Percentiles rank a stretch among this genome's conserved stretches.
Evolutionary conservation across 2,888 invertebrate species (phyloP).

Genomic region (Bhutanitis thaidina): DNA sequence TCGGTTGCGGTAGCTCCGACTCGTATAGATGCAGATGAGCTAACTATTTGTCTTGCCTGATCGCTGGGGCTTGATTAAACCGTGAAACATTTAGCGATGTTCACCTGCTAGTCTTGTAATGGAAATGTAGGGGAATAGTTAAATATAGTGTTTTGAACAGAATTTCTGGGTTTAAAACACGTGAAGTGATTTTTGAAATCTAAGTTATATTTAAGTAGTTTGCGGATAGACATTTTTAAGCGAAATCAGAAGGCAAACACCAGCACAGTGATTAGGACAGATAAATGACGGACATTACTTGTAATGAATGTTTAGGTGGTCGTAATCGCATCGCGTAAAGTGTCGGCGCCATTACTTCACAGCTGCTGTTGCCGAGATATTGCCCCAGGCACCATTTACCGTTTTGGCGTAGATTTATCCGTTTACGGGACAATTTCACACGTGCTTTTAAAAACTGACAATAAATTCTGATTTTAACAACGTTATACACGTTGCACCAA

Average conservation of each 20-base stretch:
- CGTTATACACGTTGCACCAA: conserved; percentile 2
- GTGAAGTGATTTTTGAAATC: conserved; percentile 5
- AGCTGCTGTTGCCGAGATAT: conserved; percentile 76
- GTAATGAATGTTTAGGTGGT: conserved; percentile 80
- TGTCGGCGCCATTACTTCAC: conserved; percentile 76
- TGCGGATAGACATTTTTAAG: conserved; percentile 12
- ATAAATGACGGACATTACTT: conserved; percentile 79
- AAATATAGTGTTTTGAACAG: too few relatives aligned
- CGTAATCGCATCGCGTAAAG: conserved; percentile 79
- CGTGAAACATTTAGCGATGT: conserved; percentile 72
- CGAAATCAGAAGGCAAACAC: conserved; percentile 34
- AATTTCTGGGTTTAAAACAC: too few relatives aligned
- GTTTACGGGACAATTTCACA: conserved; percentile 48
- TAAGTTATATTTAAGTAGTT: conserved; percentile 10
- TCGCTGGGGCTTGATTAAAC: conserved; percentile 76
- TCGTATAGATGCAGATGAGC: conserved; percentile 80
- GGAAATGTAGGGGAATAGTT: conserved; percentile 21
- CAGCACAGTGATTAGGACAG: conserved; percentile 74
- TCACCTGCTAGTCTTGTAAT: conserved; percentile 48
- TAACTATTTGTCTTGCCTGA: conserved; percentile 77
- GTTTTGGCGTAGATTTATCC: conserved; percentile 63
- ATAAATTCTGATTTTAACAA: conserved; percentile 18
- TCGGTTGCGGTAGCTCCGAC: conserved; percentile 57
- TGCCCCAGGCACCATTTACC: conserved; percentile 68
- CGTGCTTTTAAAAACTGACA: conserved; percentile 23